A percentile compares a stretch with the other conserved stretches of the same genome.
Evolutionary conservation across 2,113 vertebrate genomes (phyloP).

Genomic region (Microcebus tavaratra): DNA sequence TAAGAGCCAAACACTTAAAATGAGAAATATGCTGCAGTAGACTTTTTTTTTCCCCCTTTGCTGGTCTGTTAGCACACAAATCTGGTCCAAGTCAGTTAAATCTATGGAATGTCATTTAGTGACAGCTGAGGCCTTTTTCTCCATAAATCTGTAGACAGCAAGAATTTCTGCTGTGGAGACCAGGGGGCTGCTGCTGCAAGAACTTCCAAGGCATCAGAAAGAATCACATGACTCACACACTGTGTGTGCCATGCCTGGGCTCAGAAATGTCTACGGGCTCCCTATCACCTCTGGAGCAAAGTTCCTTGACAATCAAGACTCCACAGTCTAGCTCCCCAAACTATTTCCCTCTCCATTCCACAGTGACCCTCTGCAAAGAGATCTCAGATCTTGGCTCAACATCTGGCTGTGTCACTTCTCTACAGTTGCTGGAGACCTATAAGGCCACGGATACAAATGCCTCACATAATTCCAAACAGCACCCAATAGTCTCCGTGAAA

Average conservation of each 20-base stretch:
- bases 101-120: not conserved
- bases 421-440: not conserved
- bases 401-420: not conserved
- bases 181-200: not conserved
- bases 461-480: not conserved
- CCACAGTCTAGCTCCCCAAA: not conserved
- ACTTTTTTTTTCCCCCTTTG: not conserved
- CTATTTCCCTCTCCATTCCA: not conserved
- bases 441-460: not conserved
- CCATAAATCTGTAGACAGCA: not conserved
- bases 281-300: not conserved
- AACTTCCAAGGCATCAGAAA: not conserved
- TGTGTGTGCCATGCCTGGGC: accelerated
- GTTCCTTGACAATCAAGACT: not conserved
- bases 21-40: not conserved
- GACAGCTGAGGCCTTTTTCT: not conserved
- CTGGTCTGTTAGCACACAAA: not conserved
- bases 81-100: not conserved
- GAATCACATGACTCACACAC: not conserved
- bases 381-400: not conserved
- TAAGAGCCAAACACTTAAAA: not conserved
- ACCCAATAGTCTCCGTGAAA: not conserved
- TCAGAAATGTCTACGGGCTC: not conserved
- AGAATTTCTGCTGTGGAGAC: not conserved
- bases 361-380: not conserved